A percentile compares a stretch with the other conserved stretches of the same genome.
Conservation (phyloP, 2,797 vertebrate genomes). For the Lacerta bilineata region DNA sequence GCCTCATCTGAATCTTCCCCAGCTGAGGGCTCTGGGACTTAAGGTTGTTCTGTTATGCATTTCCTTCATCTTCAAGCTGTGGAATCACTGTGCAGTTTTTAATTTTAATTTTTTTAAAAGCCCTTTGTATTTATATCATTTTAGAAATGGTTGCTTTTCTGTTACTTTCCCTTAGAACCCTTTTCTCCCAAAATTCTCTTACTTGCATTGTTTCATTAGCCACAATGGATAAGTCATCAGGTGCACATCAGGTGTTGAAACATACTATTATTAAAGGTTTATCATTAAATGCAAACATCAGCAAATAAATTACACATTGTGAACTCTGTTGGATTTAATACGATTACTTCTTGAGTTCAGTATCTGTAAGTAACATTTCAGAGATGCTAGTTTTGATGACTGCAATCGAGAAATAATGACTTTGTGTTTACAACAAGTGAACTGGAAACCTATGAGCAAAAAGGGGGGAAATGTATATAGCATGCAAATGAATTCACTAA, state of each 20-base stretch:
- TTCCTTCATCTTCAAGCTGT: neutral
- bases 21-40: too few relatives aligned
- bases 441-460: neutral
- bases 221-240: conserved; percentile 2
- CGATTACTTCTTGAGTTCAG: conserved; percentile 6
- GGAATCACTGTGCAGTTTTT: neutral
- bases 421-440: conserved; percentile 32
- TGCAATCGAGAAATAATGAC: conserved; percentile 42
- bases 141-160: neutral
- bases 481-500: conserved; percentile 30
- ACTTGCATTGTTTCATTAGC: neutral
- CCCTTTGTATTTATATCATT: neutral
- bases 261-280: conserved; percentile 20
- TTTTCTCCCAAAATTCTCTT: neutral
- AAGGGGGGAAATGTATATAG: neutral
- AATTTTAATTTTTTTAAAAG: too few relatives aligned
- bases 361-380: neutral
- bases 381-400: neutral
- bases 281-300: neutral
- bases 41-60: neutral
- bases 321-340: conserved; percentile 21
- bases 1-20: too few relatives aligned
- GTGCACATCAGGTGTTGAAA: neutral
- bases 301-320: conserved; percentile 21
- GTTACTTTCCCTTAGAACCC: neutral